These are phyloP conservation scores for Teinopalpus imperialis DNA, from an alignment of 2,888 invertebrate genomes.

Conservation along the genomic window DNA sequence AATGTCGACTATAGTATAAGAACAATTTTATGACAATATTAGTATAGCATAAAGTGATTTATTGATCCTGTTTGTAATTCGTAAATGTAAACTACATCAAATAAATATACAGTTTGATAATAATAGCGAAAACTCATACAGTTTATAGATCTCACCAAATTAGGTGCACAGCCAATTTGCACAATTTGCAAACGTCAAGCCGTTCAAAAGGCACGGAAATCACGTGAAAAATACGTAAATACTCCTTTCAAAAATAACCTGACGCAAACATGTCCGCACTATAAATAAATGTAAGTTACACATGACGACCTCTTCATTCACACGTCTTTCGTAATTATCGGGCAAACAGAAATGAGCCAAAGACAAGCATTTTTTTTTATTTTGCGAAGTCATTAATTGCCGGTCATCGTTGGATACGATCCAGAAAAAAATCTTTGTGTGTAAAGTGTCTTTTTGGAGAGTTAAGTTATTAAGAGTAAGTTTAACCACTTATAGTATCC, in stretches of 20 bases:
- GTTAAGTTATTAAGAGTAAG: slow-evolving; percentile 13
- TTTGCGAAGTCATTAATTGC: slow-evolving; percentile 33
- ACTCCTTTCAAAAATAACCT: slow-evolving; percentile 37
- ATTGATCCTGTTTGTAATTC: too few species aligned
- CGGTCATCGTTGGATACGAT: slow-evolving; percentile 33
- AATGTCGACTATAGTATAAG: too few species aligned
- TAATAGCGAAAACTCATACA: too few species aligned
- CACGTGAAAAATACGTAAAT: slow-evolving; percentile 64
- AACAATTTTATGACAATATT: too few species aligned
- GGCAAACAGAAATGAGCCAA: slow-evolving; percentile 29
- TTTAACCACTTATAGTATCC: too few species aligned
- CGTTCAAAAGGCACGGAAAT: slow-evolving; percentile 43
- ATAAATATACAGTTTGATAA: too few species aligned
- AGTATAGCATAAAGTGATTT: too few species aligned
- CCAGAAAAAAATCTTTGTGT: slow-evolving; percentile 37
- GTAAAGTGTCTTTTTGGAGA: slow-evolving; percentile 27
- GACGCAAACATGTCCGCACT: slow-evolving; percentile 30
- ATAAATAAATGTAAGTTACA: slow-evolving; percentile 33
- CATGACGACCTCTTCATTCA: slow-evolving; percentile 34
- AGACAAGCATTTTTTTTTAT: slow-evolving; percentile 28
- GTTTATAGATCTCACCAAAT: slow-evolving; percentile 7
- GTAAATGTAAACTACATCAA: too few species aligned
- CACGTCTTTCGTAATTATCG: slow-evolving; percentile 38
- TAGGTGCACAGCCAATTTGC: slow-evolving; percentile 49
- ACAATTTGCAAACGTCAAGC: slow-evolving; percentile 47